Evolutionary conservation across 2,888 invertebrate species (phyloP), one percentile per base, ranked within the genome.

Genomic region (Drosophila aldrichi): DNA sequence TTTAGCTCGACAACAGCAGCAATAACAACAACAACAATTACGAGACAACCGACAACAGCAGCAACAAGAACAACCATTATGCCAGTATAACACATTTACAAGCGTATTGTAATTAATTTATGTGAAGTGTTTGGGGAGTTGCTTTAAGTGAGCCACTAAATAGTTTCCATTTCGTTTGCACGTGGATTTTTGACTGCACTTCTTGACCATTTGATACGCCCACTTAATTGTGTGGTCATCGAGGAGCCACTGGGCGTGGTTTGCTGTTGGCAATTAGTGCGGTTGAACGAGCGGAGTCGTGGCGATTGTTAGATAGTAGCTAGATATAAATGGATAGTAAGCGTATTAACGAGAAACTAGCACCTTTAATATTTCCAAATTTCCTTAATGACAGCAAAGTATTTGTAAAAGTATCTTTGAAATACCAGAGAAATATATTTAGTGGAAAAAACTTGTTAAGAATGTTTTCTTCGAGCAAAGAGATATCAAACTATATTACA

Each of bases 51-150:
- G 67, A 69, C 49, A 66, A 61, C 66, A 41, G 36, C 55, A 46
- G 52, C 58, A 80, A 57, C 73, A 70, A 60, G 41, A 63, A 77
- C 38, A 67, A 54, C 70, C 49, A 73, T 86, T 75, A 69, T 74
- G 65, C 46, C 9, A 29, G 48, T 44, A 40, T 51, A 56, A 62
- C 70, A 72, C 74, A 80, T 73, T 74, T 68, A 72, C 69, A 70
- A 72, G 81, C 74, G 59, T 51, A 74, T 78, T 87, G 76, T 84
- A 84, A 89, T 89, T 89, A 89, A 84, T 84, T 89, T 83, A 84
- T 89, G 87, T 78, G 66, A 58, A 83, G 62, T 70, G 70, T 44
- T 61, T 40, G 65, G 46, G 34, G 9, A 51, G 60, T 20, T 57
- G 65, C 44, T 60, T 46, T 65, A 65, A 75, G 64, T 68, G 61